These are phyloP conservation scores for Callyntrura guangdongensis DNA, from an alignment of 2,888 invertebrate species.

Conservation along the genomic window DNA sequence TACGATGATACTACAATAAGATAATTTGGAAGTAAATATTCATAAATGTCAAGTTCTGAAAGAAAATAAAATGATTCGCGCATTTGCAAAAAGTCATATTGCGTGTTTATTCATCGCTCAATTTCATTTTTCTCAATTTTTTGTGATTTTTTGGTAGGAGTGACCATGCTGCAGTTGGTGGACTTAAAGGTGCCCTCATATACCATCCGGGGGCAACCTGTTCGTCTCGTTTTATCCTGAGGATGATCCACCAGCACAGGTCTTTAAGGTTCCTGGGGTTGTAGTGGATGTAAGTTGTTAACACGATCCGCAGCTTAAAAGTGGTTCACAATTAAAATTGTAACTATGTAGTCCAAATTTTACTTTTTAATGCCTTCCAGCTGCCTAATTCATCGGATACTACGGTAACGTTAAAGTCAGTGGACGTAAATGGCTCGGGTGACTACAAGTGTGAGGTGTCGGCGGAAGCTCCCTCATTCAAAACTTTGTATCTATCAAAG, in stretches of 20 bases:
- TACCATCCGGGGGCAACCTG: slow-evolving; percentile 92
- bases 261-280: slow-evolving; percentile 93
- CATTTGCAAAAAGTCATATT: background rate
- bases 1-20: too few relatives aligned
- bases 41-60: too few relatives aligned
- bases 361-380: slow-evolving; percentile 86
- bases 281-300: slow-evolving; percentile 92
- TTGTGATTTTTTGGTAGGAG: slow-evolving; percentile 85
- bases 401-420: slow-evolving; percentile 89
- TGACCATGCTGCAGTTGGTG: slow-evolving; percentile 89
- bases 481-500: slow-evolving; percentile 91
- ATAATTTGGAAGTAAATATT: too few relatives aligned
- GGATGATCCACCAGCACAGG: slow-evolving; percentile 92
- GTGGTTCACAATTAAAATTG: too few relatives aligned
- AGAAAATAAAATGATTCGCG: too few relatives aligned
- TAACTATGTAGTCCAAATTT: too few relatives aligned
- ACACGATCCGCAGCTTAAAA: background rate
- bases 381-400: slow-evolving; percentile 90
- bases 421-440: slow-evolving; percentile 90
- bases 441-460: slow-evolving; percentile 93
- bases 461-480: slow-evolving; percentile 92
- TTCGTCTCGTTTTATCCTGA: slow-evolving; percentile 87
- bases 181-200: slow-evolving; percentile 94
- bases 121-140: slow-evolving; percentile 28
- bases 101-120: too few relatives aligned